These are phyloP conservation scores for Coendou prehensilis DNA, from an alignment of 2,797 vertebrate species.

Conservation along the genomic window DNA sequence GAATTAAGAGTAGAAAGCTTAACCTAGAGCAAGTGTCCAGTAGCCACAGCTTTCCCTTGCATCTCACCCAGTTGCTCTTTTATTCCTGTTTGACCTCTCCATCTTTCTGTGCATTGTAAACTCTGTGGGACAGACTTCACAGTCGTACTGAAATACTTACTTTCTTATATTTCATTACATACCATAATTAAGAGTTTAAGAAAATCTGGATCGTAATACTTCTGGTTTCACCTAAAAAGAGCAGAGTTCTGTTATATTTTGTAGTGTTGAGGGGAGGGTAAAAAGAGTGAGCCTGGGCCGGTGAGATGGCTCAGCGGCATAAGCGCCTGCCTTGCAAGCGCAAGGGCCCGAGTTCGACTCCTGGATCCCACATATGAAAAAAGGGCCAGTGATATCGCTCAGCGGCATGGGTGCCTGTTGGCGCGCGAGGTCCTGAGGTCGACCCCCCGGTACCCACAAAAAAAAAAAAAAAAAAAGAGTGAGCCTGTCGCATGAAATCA, in stretches of 20 bases:
- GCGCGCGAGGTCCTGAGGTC: too few relatives aligned
- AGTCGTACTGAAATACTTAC: neutral
- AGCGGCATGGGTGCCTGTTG: too few relatives aligned
- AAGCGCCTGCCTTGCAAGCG: too few relatives aligned
- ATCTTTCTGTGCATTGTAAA: neutral
- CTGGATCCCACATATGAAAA: too few relatives aligned
- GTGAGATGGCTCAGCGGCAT: too few relatives aligned
- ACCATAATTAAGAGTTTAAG: neutral
- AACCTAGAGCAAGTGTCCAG: neutral
- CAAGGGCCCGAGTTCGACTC: too few relatives aligned
- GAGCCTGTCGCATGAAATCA: neutral
- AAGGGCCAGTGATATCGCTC: too few relatives aligned
- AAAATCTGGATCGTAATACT: neutral
- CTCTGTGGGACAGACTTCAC: neutral
- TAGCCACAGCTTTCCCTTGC: neutral
- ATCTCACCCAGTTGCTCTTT: neutral
- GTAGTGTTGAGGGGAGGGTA: neutral
- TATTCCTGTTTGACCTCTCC: neutral
- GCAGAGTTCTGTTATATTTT: conserved; percentile 25
- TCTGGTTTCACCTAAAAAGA: conserved; percentile 37
- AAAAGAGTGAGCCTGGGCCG: neutral
- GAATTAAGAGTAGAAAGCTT: neutral
- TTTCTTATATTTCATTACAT: conserved; percentile 49
- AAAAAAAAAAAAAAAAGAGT: too few relatives aligned
- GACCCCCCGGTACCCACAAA: too few relatives aligned